Conservation (phyloP, 2,797 vertebrate genomes). For the Phoeniculus purpureus region DNA sequence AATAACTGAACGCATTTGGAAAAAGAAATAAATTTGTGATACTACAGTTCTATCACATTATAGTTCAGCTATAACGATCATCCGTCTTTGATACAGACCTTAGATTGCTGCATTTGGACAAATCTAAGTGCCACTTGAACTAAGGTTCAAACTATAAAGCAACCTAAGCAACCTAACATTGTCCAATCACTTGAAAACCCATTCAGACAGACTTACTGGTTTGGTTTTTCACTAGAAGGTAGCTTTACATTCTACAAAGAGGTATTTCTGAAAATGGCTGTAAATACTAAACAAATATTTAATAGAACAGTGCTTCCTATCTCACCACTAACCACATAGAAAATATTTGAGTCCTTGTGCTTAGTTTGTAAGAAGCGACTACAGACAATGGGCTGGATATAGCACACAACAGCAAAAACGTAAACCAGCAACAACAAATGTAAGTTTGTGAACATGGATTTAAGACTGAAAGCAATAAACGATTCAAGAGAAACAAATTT, state of each 20-base stretch:
- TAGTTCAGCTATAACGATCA: background rate
- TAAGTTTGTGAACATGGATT: background rate
- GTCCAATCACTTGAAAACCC: background rate
- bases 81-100: background rate
- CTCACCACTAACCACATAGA: background rate
- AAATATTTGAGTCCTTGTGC: background rate
- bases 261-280: background rate
- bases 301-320: background rate
- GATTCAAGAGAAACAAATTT: background rate
- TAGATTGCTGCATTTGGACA: background rate
- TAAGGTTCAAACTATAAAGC: background rate
- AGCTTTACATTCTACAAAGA: background rate
- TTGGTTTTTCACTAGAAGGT: background rate
- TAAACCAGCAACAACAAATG: background rate
- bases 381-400: background rate
- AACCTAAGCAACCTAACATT: background rate
- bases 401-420: background rate
- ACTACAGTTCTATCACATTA: background rate
- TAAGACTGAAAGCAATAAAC: background rate
- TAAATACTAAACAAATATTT: background rate
- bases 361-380: background rate
- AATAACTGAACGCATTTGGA: background rate
- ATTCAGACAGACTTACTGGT: background rate
- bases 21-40: fast-evolving
- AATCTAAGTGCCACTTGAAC: background rate